phyloP scores from a whole-genome alignment of 1,140 invertebrate genomes.

The Cyclargus thomasi region DNA sequence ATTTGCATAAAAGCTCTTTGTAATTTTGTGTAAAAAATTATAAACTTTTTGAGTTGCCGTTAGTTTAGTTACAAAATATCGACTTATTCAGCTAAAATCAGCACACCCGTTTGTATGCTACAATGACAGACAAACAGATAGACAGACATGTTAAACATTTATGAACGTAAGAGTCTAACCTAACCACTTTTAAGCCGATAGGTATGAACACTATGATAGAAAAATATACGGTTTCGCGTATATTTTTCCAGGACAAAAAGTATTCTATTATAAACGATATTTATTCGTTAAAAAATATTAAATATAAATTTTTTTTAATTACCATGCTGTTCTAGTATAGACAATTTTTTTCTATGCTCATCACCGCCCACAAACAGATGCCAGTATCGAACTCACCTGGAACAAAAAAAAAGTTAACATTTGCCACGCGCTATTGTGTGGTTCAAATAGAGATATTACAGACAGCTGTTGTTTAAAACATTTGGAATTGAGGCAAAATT shows the following conservation, averaged over 20 bases:
- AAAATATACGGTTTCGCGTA: no score
- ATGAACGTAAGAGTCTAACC: no score
- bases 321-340: neutral
- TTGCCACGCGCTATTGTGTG: neutral
- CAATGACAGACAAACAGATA: no score
- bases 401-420: slow-evolving; percentile 29
- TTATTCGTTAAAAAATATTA: no score
- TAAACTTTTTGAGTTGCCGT: neutral
- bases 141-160: no score
- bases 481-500: no score
- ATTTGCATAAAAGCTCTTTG: slow-evolving; percentile 40
- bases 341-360: neutral
- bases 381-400: slow-evolving; percentile 27
- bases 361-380: slow-evolving; percentile 21
- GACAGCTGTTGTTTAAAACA: neutral
- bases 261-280: no score
- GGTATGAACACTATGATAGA: no score
- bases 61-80: neutral
- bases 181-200: no score
- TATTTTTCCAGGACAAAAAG: no score
- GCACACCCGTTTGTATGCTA: no score
- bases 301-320: slow-evolving; percentile 1
- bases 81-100: neutral
- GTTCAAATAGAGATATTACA: neutral
- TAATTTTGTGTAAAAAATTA: no score